These are phyloP conservation scores for Threskiornis aethiopicus DNA, from an alignment of 2,797 vertebrate genomes.

Conservation along the genomic window DNA sequence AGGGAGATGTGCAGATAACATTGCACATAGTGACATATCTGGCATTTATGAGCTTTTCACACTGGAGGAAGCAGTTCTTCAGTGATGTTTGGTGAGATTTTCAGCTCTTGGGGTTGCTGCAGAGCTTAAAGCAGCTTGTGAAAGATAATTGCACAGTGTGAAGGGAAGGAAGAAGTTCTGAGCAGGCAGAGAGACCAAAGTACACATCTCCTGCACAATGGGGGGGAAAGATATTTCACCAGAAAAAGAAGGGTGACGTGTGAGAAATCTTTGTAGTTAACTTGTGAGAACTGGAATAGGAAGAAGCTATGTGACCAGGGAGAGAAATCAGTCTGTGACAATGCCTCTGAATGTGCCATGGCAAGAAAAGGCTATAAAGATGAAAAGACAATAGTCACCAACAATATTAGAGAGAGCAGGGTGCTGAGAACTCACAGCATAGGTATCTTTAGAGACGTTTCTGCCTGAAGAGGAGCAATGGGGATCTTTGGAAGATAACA, in stretches of 20 bases:
- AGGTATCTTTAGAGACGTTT: background rate
- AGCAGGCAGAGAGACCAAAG: background rate
- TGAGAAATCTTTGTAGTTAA: background rate
- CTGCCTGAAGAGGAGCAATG: background rate
- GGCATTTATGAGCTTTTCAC: background rate
- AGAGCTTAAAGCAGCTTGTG: constrained; percentile 11
- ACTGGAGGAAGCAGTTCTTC: background rate
- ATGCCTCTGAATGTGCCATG: background rate
- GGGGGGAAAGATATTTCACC: background rate
- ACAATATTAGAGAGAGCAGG: background rate
- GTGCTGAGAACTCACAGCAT: background rate
- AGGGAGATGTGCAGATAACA: background rate
- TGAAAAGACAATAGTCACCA: background rate
- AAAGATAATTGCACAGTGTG: constrained; percentile 4
- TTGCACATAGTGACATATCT: background rate
- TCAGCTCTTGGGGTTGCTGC: background rate
- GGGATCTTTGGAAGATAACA: background rate
- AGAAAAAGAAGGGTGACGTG: background rate
- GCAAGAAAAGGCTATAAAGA: background rate
- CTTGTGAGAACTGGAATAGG: background rate
- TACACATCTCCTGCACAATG: background rate
- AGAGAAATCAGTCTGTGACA: background rate
- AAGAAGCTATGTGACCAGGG: background rate
- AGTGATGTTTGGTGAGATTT: background rate
- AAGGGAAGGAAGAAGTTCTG: background rate